Evolutionary conservation across 2,113 vertebrate species (phyloP), one percentile per base, ranked within the genome.

Genomic region (Pachyramphus minor): DNA sequence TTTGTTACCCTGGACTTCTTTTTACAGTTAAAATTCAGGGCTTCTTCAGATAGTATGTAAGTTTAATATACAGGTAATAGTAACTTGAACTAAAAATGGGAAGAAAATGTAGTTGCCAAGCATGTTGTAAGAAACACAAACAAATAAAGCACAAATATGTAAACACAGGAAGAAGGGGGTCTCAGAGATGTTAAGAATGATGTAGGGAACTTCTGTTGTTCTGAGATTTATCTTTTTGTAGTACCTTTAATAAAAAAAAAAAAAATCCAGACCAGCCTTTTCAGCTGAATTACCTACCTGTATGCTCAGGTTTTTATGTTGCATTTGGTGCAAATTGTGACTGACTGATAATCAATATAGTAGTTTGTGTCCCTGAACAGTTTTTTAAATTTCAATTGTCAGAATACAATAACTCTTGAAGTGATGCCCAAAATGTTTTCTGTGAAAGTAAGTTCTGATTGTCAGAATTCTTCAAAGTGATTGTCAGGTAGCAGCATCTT

Each of bases 401-500:
- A 74, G 41, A 86, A 14, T 50, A 44, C 23, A 75, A 15, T 56
- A 81, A 55, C 0, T 3, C 33, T 76, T 82, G 35, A 78, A 56
- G 21, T 64, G 58, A 19, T 53, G 17, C 49, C 41, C 2, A 3
- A 41, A 83, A 60, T 45, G 50, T 82, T 39, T 83, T 47, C 59
- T 58, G 31, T 74, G 56, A 49, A 94, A 86, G 68, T 67, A 39
- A 28, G 18, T 82, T 93, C 44, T 72, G 33, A 75, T 78, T 1
- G 2, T 74, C 33, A 63, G 63, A 76, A 56, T 89, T 81, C 66
- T 81, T 84, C 28, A 3, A 68, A 59, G 12, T 1, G 4, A 8
- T 84, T 93, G 74, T 64, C 52, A 49, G 76, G 27, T 67, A 78
- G 42, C 19, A 76, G 42, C n/a, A 67, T 19, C 52, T 92, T 89